Conservation (phyloP, 30 jellyfish, hydroid and myxozoan genomes). For the Aurelia sp. region DNA sequence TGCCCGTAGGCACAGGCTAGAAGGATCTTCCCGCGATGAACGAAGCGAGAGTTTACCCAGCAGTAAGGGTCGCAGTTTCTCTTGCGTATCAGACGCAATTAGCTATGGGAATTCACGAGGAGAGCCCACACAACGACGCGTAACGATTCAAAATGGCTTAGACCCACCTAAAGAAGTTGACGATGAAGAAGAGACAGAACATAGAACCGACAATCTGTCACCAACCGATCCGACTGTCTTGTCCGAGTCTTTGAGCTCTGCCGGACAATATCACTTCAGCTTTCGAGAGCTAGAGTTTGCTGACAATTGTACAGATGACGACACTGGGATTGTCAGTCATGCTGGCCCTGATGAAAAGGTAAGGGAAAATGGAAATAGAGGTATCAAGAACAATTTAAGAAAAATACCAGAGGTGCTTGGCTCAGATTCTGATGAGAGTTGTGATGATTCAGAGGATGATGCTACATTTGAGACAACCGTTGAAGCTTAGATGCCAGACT, state of each 20-base stretch:
- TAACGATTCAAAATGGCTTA: background rate
- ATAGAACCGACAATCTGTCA: slow-evolving; percentile 1
- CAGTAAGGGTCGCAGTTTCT: background rate
- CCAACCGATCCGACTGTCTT: background rate
- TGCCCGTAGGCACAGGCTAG: slow-evolving; percentile 11
- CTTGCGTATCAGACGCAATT: background rate
- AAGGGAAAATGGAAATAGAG: no score
- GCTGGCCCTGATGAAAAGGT: background rate
- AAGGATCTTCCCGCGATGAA: background rate
- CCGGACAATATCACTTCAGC: slow-evolving; percentile 52
- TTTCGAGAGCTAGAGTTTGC: slow-evolving; percentile 26
- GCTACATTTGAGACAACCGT: slow-evolving; percentile 61
- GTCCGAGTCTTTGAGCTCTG: slow-evolving; percentile 17
- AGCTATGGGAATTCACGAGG: background rate
- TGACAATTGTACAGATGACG: background rate
- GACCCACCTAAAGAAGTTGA: slow-evolving; percentile 14
- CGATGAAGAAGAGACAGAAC: background rate
- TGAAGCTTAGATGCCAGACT: background rate
- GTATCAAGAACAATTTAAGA: no score
- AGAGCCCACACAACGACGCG: slow-evolving; percentile 7
- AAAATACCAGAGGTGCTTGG: no score
- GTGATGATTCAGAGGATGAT: slow-evolving; percentile 50
- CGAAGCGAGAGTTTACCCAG: background rate
- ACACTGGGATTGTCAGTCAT: background rate
- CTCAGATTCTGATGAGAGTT: slow-evolving; percentile 9